These are phyloP conservation scores for Nilaparvata lugens DNA, from an alignment of 1,140 invertebrate species.

Conservation along the genomic window DNA sequence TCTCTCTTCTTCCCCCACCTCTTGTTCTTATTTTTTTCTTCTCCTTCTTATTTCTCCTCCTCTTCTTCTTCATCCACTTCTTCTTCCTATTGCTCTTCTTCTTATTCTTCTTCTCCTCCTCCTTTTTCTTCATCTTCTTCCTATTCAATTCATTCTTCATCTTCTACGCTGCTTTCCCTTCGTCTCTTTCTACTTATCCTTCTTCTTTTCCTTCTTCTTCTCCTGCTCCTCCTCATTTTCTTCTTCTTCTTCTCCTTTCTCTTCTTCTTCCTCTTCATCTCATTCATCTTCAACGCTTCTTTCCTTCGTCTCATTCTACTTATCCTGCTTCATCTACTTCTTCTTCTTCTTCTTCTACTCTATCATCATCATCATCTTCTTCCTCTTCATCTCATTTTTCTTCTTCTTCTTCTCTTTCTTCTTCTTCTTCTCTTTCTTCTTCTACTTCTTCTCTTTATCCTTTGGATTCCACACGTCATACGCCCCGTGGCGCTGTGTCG, in stretches of 20 bases:
- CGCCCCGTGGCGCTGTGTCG: too few relatives aligned
- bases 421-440: not conserved
- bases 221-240: not conserved
- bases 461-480: too few relatives aligned
- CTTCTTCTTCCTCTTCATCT: conserved; percentile 5
- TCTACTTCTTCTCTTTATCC: not conserved
- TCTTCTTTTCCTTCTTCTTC: conserved; percentile 8
- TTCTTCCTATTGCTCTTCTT: not conserved
- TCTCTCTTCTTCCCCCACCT: too few relatives aligned
- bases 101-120: not conserved
- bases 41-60: too few relatives aligned
- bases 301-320: conserved; percentile 1
- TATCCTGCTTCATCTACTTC: not conserved
- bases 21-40: too few relatives aligned
- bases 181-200: conserved; percentile 1
- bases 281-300: conserved; percentile 4
- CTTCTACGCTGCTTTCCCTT: not conserved
- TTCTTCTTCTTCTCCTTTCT: conserved; percentile 2
- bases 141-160: not conserved
- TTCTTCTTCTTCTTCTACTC: conserved; percentile 7
- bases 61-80: too few relatives aligned
- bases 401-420: not conserved
- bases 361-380: not conserved
- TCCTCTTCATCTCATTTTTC: not conserved
- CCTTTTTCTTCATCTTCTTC: not conserved